Evolutionary conservation across 92 coral and sea anemone species (phyloP), one percentile per base, ranked within the genome.

Genomic region (Parazoanthus darwini): DNA sequence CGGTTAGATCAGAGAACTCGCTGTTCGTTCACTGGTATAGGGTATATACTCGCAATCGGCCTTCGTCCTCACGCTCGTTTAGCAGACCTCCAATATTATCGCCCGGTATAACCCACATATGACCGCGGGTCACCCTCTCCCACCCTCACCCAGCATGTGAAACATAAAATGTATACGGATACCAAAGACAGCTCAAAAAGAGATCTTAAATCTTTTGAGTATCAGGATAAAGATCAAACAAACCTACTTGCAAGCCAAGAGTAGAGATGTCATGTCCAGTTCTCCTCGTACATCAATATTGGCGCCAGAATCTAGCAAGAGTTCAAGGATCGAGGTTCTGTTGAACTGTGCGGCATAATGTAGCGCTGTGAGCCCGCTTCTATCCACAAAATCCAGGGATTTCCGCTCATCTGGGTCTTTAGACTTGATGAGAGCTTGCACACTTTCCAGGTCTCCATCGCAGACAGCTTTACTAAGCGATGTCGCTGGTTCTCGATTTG

Each of bases 381-480:
- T 84, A 71, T 84, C 79, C 43, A 84, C 20, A 23, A 42, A 20
- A 35, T 84, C 78, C 35, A 84, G 71, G 14, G 13, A n/a, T 71
- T 44, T 71, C 65, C 63, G 36, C 7, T 82, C 86, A 8, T 16
- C 20, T 42, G 77, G 11, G 8, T 14, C 23, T n/a, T 56, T 67
- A 65, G 77, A 65, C 42, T 50, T 26, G 16, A 83, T 38, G 20
- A 15, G 71, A 44, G 65, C 78, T 48, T 44, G 87, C 39, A 84
- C 87, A 16, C 42, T 71, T 36, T 84, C 87, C 20, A 84, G 6
- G 1, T 84, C 66, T 38, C 50, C 78, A 2, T 84, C 87, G 54
- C 79, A 84, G 16, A 84, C 87, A 18, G 87, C 87, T 70, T 84
- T 84, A 29, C 78, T 84, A 18, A 84, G 78, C 26, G 87, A 26